Evolutionary conservation across 2,113 vertebrate species (phyloP), one percentile per base, ranked within the genome.

Genomic region (Turdus rufiventris): DNA sequence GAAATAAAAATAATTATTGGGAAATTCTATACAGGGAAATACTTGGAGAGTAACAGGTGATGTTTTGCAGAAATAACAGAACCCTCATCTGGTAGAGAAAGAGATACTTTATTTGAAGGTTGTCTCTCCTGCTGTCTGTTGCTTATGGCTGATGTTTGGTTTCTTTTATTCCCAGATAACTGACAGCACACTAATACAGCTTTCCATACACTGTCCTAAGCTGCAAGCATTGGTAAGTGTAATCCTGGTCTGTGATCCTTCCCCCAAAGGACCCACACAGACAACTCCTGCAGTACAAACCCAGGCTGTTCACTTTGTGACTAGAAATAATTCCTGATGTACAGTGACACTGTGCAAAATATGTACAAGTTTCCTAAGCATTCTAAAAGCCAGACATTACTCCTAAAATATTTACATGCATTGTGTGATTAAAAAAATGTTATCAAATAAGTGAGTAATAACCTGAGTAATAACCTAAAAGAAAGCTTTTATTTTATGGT

Each of bases 121-220:
- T 61, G 29, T 18, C 36, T 21, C 25, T 76, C 8, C 34, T 79
- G 4, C 82, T 38, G 6, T 21, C 17, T 66, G 42, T 48, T 70
- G 50, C 67, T 97, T 58, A 62, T 14, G 18, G 18, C 24, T 60
- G 12, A 75, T 17, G 8, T 9, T 89, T 70, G 62, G 10, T 95
- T 79, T 94, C 57, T 88, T 96, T 67, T 91, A 29, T 94, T 95
- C 88, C 62, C 96, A 99, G 99, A 98, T 99, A 94, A 99, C 98
- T 20, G 99, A 99, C 96, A 98, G 98, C 97, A 99, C 99, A 6
- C 96, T 99, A 97, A 97, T 98, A 97, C 99, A 99, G 96, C 98
- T 99, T 74, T 98, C 99, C 75, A 98, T 98, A 94, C 98, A 99
- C 96, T 99, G 98, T 92, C 99, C 98, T 43, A 98, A 97, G 61